Evolutionary conservation across 2,113 vertebrate genomes (phyloP).

Genomic region (Pica pica): DNA sequence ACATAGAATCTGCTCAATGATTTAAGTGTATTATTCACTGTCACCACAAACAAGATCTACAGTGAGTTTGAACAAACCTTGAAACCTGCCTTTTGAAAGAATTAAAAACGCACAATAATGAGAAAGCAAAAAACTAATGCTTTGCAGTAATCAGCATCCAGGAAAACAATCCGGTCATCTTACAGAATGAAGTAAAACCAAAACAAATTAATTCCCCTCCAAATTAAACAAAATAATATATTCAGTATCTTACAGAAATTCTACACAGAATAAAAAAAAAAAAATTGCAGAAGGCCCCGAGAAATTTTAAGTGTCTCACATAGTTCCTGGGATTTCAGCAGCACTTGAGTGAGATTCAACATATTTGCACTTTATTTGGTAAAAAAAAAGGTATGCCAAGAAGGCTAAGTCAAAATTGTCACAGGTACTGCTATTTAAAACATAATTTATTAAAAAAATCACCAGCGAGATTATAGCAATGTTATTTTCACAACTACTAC

Average conservation of each 20-base stretch:
- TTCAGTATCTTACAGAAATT: background rate
- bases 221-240: accelerated
- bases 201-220: background rate
- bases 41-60: background rate
- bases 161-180: background rate
- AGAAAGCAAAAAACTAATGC: background rate
- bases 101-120: background rate
- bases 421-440: background rate
- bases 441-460: background rate
- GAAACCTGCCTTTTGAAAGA: background rate
- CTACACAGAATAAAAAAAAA: background rate
- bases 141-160: background rate
- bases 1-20: background rate
- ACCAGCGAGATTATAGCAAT: background rate
- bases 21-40: background rate
- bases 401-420: background rate
- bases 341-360: background rate
- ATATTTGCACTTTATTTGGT: background rate
- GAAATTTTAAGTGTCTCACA: background rate
- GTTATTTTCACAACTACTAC: background rate
- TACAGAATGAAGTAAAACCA: background rate
- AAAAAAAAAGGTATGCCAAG: background rate
- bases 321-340: background rate
- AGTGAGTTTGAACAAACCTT: background rate
- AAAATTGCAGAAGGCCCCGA: background rate